These are phyloP conservation scores for Coleophora deauratella DNA, from an alignment of 2,888 invertebrate genomes.

Conservation along the genomic window DNA sequence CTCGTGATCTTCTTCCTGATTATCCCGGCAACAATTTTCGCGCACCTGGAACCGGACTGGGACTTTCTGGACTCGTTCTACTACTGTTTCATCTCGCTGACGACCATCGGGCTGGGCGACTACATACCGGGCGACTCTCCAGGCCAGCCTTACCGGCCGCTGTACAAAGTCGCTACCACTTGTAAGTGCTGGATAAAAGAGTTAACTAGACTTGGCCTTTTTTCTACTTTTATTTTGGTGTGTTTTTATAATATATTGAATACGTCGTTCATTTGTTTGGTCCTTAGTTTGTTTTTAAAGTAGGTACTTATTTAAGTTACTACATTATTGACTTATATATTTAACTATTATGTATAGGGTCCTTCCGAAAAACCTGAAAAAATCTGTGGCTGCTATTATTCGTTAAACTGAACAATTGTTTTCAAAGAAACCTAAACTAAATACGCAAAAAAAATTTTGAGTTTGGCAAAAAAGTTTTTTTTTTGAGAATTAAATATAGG, in stretches of 20 bases:
- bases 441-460: too few species aligned
- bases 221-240: slow-evolving; percentile 19
- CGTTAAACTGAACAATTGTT: too few species aligned
- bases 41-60: slow-evolving; percentile 85
- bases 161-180: slow-evolving; percentile 89
- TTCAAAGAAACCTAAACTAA: too few species aligned
- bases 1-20: slow-evolving; percentile 78
- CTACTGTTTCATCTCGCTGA: slow-evolving; percentile 92
- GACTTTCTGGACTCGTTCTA: slow-evolving; percentile 90
- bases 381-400: too few species aligned
- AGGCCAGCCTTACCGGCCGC: slow-evolving; percentile 81
- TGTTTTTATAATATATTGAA: not conserved
- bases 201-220: not conserved
- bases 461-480: too few species aligned
- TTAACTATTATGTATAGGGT: too few species aligned
- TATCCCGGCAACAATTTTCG: slow-evolving; percentile 84
- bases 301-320: too few species aligned
- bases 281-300: too few species aligned
- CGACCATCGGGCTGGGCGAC: slow-evolving; percentile 92
- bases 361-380: too few species aligned
- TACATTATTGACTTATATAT: too few species aligned
- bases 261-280: too few species aligned
- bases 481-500: too few species aligned
- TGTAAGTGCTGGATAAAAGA: slow-evolving; percentile 63
- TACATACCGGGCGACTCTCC: slow-evolving; percentile 90